These are phyloP conservation scores for Silurus aristotelis DNA, from an alignment of 2,797 vertebrate species.

Conservation along the genomic window DNA sequence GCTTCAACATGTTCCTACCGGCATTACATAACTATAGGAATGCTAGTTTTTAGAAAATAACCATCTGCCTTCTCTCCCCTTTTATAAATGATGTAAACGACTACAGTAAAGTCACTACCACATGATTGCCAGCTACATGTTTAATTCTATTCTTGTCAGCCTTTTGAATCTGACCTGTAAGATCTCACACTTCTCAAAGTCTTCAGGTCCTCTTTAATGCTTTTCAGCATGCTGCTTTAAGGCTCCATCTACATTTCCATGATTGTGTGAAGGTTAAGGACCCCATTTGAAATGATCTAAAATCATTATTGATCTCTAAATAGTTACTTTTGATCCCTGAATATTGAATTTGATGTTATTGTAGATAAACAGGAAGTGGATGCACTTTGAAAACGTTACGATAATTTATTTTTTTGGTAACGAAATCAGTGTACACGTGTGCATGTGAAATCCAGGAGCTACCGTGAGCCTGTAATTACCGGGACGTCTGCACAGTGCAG, in stretches of 20 bases:
- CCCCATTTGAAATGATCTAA: neutral
- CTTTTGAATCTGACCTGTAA: slow-evolving; percentile 2
- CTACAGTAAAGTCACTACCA: neutral
- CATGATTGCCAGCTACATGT: slow-evolving; percentile 11
- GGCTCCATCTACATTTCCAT: neutral
- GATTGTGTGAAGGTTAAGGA: neutral
- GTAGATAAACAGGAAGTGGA: neutral
- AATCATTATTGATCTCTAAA: neutral
- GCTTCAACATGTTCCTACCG: neutral
- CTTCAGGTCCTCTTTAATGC: slow-evolving; percentile 12
- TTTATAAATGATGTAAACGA: neutral
- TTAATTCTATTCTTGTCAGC: neutral
- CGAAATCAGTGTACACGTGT: slow-evolving; percentile 38
- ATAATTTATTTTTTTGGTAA: neutral
- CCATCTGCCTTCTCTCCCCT: neutral
- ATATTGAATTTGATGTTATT: neutral
- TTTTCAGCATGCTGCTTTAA: neutral
- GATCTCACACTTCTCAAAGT: slow-evolving; percentile 30
- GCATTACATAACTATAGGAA: neutral
- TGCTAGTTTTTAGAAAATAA: neutral
- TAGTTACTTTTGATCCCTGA: neutral
- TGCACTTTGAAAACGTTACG: neutral
- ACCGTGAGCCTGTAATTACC: slow-evolving; percentile 61
- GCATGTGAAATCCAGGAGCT: slow-evolving; percentile 48
- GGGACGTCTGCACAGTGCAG: slow-evolving; percentile 52